Conservation (phyloP, 2,113 vertebrate species). For the Cnemophilus loriae region DNA sequence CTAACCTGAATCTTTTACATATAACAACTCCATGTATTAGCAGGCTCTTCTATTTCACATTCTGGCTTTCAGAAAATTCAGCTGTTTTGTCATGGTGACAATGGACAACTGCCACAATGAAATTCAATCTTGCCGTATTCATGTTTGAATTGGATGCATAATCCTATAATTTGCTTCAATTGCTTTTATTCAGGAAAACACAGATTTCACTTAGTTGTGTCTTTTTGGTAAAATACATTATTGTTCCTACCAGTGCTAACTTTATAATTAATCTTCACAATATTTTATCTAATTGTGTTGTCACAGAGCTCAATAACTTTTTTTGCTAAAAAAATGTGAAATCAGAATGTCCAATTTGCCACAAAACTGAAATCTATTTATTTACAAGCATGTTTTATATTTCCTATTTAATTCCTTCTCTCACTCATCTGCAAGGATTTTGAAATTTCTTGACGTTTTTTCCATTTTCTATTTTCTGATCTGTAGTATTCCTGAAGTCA, state of each 20-base stretch:
- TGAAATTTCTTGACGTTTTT: background rate
- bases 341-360: background rate
- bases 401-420: background rate
- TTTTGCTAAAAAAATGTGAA: background rate
- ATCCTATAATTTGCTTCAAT: background rate
- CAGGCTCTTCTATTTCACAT: background rate
- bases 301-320: background rate
- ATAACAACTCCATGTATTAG: background rate
- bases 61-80: constrained; percentile 3
- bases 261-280: background rate
- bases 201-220: background rate
- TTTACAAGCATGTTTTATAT: background rate
- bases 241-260: background rate
- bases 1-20: background rate
- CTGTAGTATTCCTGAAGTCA: background rate
- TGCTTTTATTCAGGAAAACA: constrained; percentile 6
- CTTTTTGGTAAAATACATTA: background rate
- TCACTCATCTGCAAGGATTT: background rate
- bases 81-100: background rate
- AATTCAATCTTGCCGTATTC: constrained; percentile 1
- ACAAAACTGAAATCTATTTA: background rate
- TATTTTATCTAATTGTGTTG: background rate
- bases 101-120: background rate
- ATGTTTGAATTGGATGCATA: constrained; percentile 1
- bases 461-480: background rate